Evolutionary conservation across 1,140 invertebrate species (phyloP), one percentile per base, ranked within the genome.

Genomic region (Cepaea nemoralis): DNA sequence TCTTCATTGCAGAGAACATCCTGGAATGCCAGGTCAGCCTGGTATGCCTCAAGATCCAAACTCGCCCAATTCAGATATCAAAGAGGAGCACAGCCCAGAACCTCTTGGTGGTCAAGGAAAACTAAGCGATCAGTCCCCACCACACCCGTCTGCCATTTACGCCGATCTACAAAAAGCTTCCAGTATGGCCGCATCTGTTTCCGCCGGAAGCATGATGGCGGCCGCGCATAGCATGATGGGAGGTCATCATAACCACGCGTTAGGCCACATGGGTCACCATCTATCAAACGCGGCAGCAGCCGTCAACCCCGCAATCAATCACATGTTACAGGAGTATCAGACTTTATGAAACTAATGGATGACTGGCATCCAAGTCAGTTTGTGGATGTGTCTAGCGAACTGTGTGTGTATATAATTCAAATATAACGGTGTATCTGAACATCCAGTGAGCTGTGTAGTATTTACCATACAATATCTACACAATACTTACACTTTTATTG

Each of bases 21-120:
- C 77, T 24, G 77, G 77, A 31, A 80, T 80, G 77, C 50, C 50
- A 2, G 35, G 39, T 19, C 50, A 66, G 27, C 76, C 55, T 50
- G 67, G 77, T 2, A 45, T 80, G 77, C 14, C 39, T 35, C 77
- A 42, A 35, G 77, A 71, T 33, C 77, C 77, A 8, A 80, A 71
- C 33, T 80, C 77, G 5, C 77, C 77, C 19, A 39, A 39, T 14
- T 80, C 77, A 10, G 77, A 80, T 31, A 80, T 80, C 40, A 80
- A 80, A 37, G 77, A 80, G 42, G 77, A 80, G 59, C 77, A 80
- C 77, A 80, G 77, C 67, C 67, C 77, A 31, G 77, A 80, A 35
- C 71, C 77, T 27, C 67, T 80, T 16, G 77, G 39, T 27, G 55
- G 55, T n/a, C 77, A 70, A 8, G 50, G 39, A 39, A 80, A 80